phyloP scores from a whole-genome alignment of 2,113 vertebrate genomes.

The Aegotheles bennettii region DNA sequence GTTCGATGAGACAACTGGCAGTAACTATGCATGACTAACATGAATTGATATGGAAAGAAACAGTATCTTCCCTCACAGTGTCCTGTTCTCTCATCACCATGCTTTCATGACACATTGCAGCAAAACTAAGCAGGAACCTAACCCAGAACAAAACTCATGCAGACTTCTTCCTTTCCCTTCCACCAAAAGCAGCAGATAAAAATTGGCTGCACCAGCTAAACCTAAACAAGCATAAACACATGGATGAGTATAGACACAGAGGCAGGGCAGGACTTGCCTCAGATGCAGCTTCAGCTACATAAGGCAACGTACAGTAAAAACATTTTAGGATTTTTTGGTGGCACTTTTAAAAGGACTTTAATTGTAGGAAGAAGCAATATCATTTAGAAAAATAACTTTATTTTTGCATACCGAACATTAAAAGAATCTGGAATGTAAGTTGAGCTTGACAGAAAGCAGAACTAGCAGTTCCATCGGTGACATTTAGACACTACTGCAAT shows the following conservation, averaged over 20 bases:
- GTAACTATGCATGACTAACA: neutral
- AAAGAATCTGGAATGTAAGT: neutral
- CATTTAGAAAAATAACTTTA: constrained; percentile 30
- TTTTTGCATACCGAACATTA: neutral
- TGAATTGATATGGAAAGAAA: neutral
- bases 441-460: neutral
- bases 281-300: neutral
- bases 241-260: neutral
- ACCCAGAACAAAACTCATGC: neutral
- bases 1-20: neutral
- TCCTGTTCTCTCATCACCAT: neutral
- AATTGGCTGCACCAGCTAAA: neutral
- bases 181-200: neutral
- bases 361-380: neutral
- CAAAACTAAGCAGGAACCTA: neutral
- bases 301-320: neutral
- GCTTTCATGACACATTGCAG: neutral
- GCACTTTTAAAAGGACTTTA: neutral
- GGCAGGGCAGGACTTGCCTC: neutral
- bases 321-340: neutral
- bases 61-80: neutral
- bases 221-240: neutral
- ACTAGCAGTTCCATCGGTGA: neutral
- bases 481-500: neutral
- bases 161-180: neutral